A percentile compares a stretch with the other conserved stretches of the same genome.
phyloP scores from a whole-genome alignment of 1,140 invertebrate genomes.

The Monochamus saltuarius region DNA sequence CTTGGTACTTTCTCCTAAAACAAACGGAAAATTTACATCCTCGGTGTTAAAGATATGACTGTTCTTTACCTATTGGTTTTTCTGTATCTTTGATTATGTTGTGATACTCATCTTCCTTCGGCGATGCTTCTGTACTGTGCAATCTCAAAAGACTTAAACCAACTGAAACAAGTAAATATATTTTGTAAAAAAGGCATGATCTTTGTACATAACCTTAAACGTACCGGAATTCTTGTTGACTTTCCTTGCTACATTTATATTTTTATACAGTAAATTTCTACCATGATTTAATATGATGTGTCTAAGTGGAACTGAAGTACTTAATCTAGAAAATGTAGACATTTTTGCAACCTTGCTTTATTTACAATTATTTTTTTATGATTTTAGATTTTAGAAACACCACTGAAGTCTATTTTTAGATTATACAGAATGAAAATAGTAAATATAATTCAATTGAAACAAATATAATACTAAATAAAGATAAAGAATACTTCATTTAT shows the following conservation, averaged over 20 bases:
- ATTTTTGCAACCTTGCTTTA: neutral
- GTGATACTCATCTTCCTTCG: slow-evolving; percentile 49
- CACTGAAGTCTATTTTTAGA: no score
- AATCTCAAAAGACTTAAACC: slow-evolving; percentile 4
- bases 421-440: no score
- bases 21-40: slow-evolving; percentile 11
- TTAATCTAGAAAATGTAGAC: slow-evolving; percentile 5
- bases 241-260: neutral
- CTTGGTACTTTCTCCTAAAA: slow-evolving; percentile 55
- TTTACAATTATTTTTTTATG: neutral
- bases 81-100: slow-evolving; percentile 59
- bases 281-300: neutral
- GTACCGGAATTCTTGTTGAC: neutral
- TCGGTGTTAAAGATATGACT: slow-evolving; percentile 31
- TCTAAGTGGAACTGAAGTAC: slow-evolving; percentile 6
- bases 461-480: no score
- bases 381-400: neutral
- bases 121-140: slow-evolving; percentile 23
- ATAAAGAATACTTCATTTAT: no score
- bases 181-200: neutral
- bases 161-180: slow-evolving; percentile 9
- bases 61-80: slow-evolving; percentile 56
- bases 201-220: slow-evolving; percentile 2
- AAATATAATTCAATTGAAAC: no score
- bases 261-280: neutral